Conservation (phyloP, 1,140 invertebrate genomes). For the Cardiocondyla obscurior region DNA sequence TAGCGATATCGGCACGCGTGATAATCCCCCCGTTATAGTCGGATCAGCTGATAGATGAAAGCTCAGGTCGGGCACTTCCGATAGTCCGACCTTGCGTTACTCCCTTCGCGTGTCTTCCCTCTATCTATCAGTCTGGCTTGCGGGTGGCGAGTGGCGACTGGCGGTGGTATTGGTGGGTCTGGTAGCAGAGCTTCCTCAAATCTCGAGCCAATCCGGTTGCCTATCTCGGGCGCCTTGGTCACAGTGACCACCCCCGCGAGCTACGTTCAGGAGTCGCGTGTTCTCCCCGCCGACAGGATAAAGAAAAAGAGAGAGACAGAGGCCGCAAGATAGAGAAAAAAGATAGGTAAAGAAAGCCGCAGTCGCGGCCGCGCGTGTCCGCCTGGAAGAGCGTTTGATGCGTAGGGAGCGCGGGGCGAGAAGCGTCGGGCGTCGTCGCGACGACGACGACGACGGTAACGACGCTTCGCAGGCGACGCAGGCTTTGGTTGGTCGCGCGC, state of each 20-base stretch:
- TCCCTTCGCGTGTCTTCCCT: not conserved
- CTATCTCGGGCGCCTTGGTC: conserved; percentile 73
- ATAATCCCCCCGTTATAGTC: not conserved
- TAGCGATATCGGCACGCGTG: not conserved
- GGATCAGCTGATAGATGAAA: not conserved
- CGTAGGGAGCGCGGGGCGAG: not conserved
- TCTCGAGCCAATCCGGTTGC: conserved; percentile 69
- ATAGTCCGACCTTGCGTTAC: not conserved
- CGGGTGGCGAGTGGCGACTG: not conserved
- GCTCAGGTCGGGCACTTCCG: not conserved
- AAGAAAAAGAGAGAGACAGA: not conserved
- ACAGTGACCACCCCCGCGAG: conserved; percentile 53
- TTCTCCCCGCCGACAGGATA: not conserved
- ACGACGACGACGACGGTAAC: conserved; percentile 7
- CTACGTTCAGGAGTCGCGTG: conserved; percentile 4
- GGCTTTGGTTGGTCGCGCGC: conserved; percentile 33
- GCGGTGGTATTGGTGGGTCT: no score
- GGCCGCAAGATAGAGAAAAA: not conserved
- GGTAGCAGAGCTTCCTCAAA: not conserved
- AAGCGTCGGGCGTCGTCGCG: conserved; percentile 14
- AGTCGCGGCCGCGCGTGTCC: not conserved
- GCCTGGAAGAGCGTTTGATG: conserved; percentile 3
- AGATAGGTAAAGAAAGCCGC: not conserved
- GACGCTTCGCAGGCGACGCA: no score
- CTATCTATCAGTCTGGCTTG: not conserved